Base-by-base conservation (phyloP, 2,113 vertebrate genomes). In the Leucopsar rothschildi region DNA sequence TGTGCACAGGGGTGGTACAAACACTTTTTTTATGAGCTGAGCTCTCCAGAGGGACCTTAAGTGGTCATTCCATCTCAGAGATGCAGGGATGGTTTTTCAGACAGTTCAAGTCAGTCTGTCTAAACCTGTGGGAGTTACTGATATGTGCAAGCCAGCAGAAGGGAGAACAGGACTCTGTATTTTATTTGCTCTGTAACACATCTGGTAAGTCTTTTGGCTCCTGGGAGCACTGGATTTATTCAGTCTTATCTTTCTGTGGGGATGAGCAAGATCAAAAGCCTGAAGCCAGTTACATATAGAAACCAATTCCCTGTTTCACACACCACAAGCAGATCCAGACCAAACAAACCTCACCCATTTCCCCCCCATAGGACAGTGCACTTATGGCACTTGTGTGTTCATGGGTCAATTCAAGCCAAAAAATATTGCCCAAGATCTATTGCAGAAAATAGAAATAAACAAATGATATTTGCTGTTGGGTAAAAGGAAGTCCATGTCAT, bases 221-320 rank as follows among this genome's bases (percentile, higher is more conserved):
- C 65, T 73, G 88, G 87, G 79, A 94, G 39, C 47, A 4, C 56
- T 90, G 85, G 68, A 68, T 96, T 96, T 94, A 68, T 86, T 90
- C 82, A 52, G 31, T n/a, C 71, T 88, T 96, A 90, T 94, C 93
- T 93, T 92, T 77, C 75, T 88, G 5, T 56, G 56, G 65, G 60
- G 95, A 93, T 96, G 88, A 96, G 69, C 92, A 94, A 92, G 82
- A 95, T 94, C 71, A 96, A 81, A 88, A 94, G 20, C 68, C 56
- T 45, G 76, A 88, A 81, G 64, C 31, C 10, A 6, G 56, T 90
- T 92, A 66, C 68, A 75, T 3, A 8, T 16, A 77, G 87, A 52
- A 63, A 2, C 16, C 68, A 84, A 64, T 90, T 88, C 90, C 55
- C 52, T n/a, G 20, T 59, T 93, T 70, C 37, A 69, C 61, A 80